Percentiles rank a stretch among this genome's conserved stretches.
Evolutionary conservation across 2,113 vertebrate genomes (phyloP).

Genomic region (Myotis davidii): DNA sequence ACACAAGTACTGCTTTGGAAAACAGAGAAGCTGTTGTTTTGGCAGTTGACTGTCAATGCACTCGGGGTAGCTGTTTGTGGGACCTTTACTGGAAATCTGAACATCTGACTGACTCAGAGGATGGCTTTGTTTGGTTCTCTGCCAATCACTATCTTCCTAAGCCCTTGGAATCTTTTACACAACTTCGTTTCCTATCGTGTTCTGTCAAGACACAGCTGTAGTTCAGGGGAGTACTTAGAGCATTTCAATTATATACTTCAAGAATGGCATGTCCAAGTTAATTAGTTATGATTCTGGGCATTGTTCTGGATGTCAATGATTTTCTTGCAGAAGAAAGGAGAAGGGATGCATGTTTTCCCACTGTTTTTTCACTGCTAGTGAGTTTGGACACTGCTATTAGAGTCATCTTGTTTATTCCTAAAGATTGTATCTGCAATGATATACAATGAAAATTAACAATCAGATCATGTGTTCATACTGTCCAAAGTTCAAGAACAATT

Average conservation of each 20-base stretch:
- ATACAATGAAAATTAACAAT: neutral
- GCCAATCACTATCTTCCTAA: neutral
- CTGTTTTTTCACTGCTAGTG: neutral
- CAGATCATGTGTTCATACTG: neutral
- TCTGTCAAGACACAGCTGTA: neutral
- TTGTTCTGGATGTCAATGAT: neutral
- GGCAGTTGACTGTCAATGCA: conserved; percentile 8
- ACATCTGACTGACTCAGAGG: conserved; percentile 57
- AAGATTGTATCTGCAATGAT: neutral
- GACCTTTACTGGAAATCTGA: conserved; percentile 67
- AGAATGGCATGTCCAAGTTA: conserved; percentile 18
- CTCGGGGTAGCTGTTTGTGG: conserved; percentile 37
- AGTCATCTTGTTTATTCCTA: neutral
- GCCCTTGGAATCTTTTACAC: neutral
- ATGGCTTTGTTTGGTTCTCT: conserved; percentile 45
- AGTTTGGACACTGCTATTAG: neutral
- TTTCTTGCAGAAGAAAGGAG: neutral
- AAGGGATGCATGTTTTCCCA: neutral
- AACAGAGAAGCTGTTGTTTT: conserved; percentile 58
- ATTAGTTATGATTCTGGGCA: neutral
- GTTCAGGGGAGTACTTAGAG: neutral
- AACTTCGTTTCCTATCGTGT: neutral
- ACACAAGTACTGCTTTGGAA: conserved; percentile 63
- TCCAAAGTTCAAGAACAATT: neutral
- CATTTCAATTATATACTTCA: conserved; percentile 24